Percentiles rank a stretch among this genome's conserved stretches.
phyloP scores from a whole-genome alignment of 2,888 invertebrate genomes.

The Synanthedon andrenaeformis region DNA sequence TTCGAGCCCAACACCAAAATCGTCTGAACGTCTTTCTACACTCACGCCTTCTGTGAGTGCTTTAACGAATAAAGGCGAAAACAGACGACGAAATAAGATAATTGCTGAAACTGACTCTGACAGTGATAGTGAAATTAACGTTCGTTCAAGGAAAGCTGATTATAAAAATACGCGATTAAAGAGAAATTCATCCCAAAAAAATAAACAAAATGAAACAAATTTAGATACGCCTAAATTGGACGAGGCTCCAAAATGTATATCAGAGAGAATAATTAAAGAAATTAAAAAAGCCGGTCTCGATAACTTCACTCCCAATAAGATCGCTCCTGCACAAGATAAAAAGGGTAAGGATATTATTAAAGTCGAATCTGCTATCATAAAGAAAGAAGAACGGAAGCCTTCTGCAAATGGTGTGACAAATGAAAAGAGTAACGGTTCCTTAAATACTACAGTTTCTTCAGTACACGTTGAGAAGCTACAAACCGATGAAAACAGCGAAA shows the following conservation, averaged over 20 bases:
- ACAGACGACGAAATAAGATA: conserved; percentile 59
- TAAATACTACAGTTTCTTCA: not conserved
- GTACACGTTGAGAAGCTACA: conserved; percentile 7
- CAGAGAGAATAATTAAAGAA: conserved; percentile 49
- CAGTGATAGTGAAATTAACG: conserved; percentile 47
- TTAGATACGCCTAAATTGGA: conserved; percentile 39
- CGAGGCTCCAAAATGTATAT: conserved; percentile 38
- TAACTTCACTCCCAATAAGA: conserved; percentile 1
- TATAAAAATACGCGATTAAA: conserved; percentile 59
- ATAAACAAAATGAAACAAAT: conserved; percentile 38
- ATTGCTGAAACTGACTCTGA: conserved; percentile 57
- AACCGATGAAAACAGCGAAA: conserved; percentile 15
- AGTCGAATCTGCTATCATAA: conserved; percentile 13
- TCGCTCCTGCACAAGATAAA: not conserved
- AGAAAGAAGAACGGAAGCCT: conserved; percentile 19
- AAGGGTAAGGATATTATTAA: conserved; percentile 9
- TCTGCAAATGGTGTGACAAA: conserved; percentile 14
- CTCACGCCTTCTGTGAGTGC: conserved; percentile 66
- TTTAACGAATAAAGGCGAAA: conserved; percentile 62
- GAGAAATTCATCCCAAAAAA: conserved; percentile 51
- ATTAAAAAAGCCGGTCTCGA: conserved; percentile 44
- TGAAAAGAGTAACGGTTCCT: conserved; percentile 14
- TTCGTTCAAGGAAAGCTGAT: conserved; percentile 56
- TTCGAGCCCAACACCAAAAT: conserved; percentile 58
- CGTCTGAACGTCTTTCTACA: conserved; percentile 68